phyloP scores from a whole-genome alignment of 2,888 invertebrate species.

The Liposcelis brunnea region DNA sequence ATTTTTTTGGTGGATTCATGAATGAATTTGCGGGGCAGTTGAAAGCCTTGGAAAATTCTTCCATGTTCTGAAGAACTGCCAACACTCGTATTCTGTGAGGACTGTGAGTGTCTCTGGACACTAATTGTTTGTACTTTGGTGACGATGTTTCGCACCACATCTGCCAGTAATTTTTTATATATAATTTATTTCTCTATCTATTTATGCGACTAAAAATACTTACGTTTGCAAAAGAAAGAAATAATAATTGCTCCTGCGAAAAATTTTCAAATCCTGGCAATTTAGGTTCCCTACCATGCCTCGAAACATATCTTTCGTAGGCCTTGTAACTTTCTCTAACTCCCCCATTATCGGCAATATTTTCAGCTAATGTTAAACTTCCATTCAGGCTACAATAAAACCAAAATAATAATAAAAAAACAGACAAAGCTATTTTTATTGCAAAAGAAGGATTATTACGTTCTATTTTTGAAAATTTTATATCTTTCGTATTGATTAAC shows the following conservation, averaged over 20 bases:
- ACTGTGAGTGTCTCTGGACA: constrained; percentile 54
- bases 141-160: constrained; percentile 72
- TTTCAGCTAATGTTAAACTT: constrained; percentile 57
- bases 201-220: constrained; percentile 21
- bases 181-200: neutral
- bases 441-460: neutral
- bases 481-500: constrained; percentile 60
- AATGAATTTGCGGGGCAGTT: constrained; percentile 31
- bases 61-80: constrained; percentile 52
- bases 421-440: neutral
- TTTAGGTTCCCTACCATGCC: constrained; percentile 39
- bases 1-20: constrained; percentile 37
- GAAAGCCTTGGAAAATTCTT: constrained; percentile 46
- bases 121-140: constrained; percentile 39
- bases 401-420: constrained; percentile 2
- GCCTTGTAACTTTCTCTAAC: constrained; percentile 54
- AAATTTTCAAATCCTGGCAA: constrained; percentile 58
- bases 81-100: constrained; percentile 50
- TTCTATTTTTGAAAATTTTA: constrained; percentile 13
- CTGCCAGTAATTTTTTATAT: constrained; percentile 27
- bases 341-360: constrained; percentile 72
- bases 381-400: constrained; percentile 63
- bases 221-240: constrained; percentile 65
- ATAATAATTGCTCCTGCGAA: constrained; percentile 57
- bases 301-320: constrained; percentile 38